Percentiles rank a stretch among this genome's conserved stretches.
Evolutionary conservation across 2,797 vertebrate genomes (phyloP).

Genomic region (Sarcoramphus papa): DNA sequence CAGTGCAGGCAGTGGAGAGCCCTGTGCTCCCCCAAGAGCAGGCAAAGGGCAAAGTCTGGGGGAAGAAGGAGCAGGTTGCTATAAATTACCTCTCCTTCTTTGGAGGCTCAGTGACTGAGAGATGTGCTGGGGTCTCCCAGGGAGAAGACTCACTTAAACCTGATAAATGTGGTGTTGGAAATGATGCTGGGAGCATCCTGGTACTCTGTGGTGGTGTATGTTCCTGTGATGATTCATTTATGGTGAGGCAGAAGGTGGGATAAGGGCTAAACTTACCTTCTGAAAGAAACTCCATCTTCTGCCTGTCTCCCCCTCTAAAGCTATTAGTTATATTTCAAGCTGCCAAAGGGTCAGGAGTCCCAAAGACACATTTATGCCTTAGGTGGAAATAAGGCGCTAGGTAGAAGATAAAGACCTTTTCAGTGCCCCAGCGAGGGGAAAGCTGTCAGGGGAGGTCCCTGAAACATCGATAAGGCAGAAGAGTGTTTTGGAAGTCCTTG

Average conservation of each 20-base stretch:
- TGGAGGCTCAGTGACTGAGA: not conserved
- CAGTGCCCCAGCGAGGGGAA: not conserved
- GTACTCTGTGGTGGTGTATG: not conserved
- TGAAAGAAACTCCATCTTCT: not conserved
- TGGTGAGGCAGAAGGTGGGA: not conserved
- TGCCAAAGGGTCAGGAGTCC: not conserved
- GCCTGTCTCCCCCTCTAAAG: not conserved
- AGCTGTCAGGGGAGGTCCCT: not conserved
- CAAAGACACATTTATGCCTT: not conserved
- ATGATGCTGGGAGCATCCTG: not conserved
- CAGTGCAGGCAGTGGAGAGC: not conserved
- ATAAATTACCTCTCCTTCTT: not conserved
- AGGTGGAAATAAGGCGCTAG: not conserved
- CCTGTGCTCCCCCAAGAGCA: rapidly evolving
- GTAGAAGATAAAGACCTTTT: not conserved
- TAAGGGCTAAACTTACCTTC: not conserved
- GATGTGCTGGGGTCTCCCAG: not conserved
- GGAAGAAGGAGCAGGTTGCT: not conserved
- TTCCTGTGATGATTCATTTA: not conserved
- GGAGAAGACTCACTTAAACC: not conserved
- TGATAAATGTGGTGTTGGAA: not conserved
- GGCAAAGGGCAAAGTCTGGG: not conserved
- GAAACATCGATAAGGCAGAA: not conserved
- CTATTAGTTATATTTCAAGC: not conserved
- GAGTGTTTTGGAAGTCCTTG: not conserved